These are phyloP conservation scores for Drosophila simulans DNA, from an alignment of 1,140 invertebrate genomes.

Conservation along the genomic window DNA sequence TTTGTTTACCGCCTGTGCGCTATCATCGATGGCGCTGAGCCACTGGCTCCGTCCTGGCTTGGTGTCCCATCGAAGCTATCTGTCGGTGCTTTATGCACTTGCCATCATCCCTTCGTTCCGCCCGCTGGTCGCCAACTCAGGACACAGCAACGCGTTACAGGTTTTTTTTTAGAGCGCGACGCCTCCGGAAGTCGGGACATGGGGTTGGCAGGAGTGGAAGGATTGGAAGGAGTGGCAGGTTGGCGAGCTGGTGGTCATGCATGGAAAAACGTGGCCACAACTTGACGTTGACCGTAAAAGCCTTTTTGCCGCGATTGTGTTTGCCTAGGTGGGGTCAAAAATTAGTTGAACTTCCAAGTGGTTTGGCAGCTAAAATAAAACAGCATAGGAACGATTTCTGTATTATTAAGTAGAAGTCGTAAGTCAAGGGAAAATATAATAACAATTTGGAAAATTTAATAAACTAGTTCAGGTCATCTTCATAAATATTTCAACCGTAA, in stretches of 20 bases:
- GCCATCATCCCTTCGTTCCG: conserved; percentile 1
- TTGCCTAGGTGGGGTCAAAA: conserved; percentile 31
- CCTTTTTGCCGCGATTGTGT: conserved; percentile 32
- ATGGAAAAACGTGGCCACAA: conserved; percentile 41
- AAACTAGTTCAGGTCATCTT: neutral
- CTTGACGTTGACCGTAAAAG: conserved; percentile 48
- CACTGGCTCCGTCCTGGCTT: conserved; percentile 4
- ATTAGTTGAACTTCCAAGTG: conserved; percentile 34
- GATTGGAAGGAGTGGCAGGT: conserved; percentile 15
- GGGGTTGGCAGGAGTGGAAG: conserved; percentile 24
- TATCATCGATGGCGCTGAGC: conserved; percentile 21
- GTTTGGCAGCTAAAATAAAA: neutral
- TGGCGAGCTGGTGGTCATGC: conserved; percentile 28
- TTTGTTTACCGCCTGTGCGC: conserved; percentile 37
- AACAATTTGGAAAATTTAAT: neutral
- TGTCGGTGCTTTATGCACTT: conserved; percentile 23
- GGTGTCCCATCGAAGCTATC: conserved; percentile 21
- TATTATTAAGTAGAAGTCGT: neutral
- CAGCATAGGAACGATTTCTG: neutral
- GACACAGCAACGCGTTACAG: conserved; percentile 8
- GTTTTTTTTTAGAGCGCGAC: conserved; percentile 21
- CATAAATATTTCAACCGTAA: neutral
- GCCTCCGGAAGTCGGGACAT: conserved; percentile 38
- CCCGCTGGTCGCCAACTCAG: conserved; percentile 23
- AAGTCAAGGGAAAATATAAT: neutral